Conservation (phyloP, 2,797 vertebrate genomes). For the Cichlasoma orientale region DNA sequence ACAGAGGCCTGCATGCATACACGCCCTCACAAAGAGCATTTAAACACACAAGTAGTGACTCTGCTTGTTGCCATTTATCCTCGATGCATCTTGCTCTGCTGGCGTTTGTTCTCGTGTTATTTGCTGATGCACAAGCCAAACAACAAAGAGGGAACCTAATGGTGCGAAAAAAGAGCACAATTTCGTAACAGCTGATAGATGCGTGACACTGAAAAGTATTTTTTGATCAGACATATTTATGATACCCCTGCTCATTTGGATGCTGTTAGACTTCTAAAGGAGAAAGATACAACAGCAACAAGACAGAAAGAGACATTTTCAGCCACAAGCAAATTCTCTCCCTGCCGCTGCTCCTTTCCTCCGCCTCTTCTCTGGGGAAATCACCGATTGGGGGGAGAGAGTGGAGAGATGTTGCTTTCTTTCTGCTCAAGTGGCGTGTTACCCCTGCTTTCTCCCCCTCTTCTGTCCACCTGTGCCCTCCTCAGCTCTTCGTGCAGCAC, state of each 20-base stretch:
- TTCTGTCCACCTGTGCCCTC: slow-evolving; percentile 53
- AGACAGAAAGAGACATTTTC: slow-evolving; percentile 48
- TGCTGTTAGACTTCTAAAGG: slow-evolving; percentile 12
- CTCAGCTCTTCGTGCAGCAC: slow-evolving; percentile 23
- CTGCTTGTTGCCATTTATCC: slow-evolving; percentile 23
- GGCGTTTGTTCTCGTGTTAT: slow-evolving; percentile 17
- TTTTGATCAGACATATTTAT: background rate
- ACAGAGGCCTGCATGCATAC: background rate
- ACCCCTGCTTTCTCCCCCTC: slow-evolving; percentile 7
- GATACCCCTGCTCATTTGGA: slow-evolving; percentile 6
- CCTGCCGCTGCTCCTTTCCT: background rate
- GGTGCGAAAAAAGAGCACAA: background rate
- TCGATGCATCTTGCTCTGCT: background rate
- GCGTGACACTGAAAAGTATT: background rate
- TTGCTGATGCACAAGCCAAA: slow-evolving; percentile 17
- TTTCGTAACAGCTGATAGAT: background rate
- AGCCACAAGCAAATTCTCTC: slow-evolving; percentile 44
- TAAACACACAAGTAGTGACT: background rate
- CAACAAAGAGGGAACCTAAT: background rate
- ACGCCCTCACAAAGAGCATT: background rate
- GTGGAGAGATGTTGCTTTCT: slow-evolving; percentile 60
- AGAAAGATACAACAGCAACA: background rate
- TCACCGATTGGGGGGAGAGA: slow-evolving; percentile 37
- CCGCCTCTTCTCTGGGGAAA: slow-evolving; percentile 64
- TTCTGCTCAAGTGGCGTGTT: slow-evolving; percentile 48